phyloP scores from a whole-genome alignment of 2,797 vertebrate species.

The Apogon hyalosoma region DNA sequence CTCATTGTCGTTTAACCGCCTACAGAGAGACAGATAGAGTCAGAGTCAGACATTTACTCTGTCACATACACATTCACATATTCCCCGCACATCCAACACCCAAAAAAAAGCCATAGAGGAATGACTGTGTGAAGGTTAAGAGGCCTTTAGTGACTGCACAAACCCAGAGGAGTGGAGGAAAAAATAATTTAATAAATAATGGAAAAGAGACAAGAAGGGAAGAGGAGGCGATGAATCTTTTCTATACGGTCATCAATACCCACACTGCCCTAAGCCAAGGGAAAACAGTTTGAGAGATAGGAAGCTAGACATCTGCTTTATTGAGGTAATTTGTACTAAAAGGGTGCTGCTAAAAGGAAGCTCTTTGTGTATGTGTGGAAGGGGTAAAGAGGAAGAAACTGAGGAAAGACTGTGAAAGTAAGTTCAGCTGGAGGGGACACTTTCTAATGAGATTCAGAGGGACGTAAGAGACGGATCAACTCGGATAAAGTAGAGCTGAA shows the following conservation, averaged over 20 bases:
- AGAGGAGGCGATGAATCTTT: constrained; percentile 68
- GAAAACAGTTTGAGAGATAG: constrained; percentile 71
- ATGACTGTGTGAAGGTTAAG: constrained; percentile 61
- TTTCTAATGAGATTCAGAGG: constrained; percentile 48
- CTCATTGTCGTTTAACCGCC: constrained; percentile 97
- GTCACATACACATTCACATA: constrained; percentile 20
- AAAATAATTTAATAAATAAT: constrained; percentile 5
- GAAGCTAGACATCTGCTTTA: constrained; percentile 78
- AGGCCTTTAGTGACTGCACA: constrained; percentile 52
- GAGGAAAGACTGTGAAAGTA: constrained; percentile 45
- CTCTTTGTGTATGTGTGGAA: constrained; percentile 32
- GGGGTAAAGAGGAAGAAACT: constrained; percentile 31
- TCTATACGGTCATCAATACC: constrained; percentile 77
- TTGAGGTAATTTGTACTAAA: constrained; percentile 80
- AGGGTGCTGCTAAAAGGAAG: constrained; percentile 60
- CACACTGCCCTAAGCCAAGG: constrained; percentile 61
- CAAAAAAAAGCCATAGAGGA: neutral
- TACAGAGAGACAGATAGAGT: constrained; percentile 73
- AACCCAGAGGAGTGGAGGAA: constrained; percentile 23
- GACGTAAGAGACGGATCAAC: constrained; percentile 24
- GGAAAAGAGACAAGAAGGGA: constrained; percentile 28
- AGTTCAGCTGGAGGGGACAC: constrained; percentile 55
- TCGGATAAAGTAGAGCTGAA: constrained; percentile 29
- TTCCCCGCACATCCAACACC: constrained; percentile 3
- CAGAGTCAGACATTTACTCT: constrained; percentile 39